Evolutionary conservation across 2,888 invertebrate genomes (phyloP), one percentile per base, ranked within the genome.

Genomic region (Ophioninae sp.): DNA sequence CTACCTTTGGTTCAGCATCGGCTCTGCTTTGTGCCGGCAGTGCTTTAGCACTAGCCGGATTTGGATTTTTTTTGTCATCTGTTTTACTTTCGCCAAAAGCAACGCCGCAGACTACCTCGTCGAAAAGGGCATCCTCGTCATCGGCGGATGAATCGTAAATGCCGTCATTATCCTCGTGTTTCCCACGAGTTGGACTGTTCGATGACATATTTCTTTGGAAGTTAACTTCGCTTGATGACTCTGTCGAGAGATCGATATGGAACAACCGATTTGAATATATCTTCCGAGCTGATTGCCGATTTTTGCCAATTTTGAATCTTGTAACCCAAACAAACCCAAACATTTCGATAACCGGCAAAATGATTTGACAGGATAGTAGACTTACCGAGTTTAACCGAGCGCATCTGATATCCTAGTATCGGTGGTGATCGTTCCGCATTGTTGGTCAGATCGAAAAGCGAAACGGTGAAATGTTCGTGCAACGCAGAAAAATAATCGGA

Each of bases 111-210:
- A 90, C 79, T 0, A 86, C 88, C 81, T 89, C 88, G 10, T 90
- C 85, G 8, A 90, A 68, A 23, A 90, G 87, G n/a, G 86, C 86
- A 77, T 90, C 88, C 20, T 90, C 89, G 41, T 89, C 88, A 0
- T 79, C 85, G 6, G 6, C 1, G 0, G 17, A 39, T 2, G 30
- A 30, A 37, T n/a, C 13, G 9, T 37, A 20, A 3, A 23, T 10
- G 8, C 23, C 68, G 30, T 8, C 20, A 20, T 68, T 9, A 6
- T 5, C 30, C 20, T 9, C 10, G 56, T 39, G 39, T 56, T 78
- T 64, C 6, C 3, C 65, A 65, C 22, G n/a, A 17, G 6, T n/a
- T n/a, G 59, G 13, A 9, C 20, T 75, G 6, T 6, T 58, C 20
- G 30, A 58, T 9, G 59, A 73, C 73, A 79, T 72, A 58, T 67